These are phyloP conservation scores for Salvelinus alpinus DNA, from an alignment of 2,113 vertebrate species.

Conservation along the genomic window DNA sequence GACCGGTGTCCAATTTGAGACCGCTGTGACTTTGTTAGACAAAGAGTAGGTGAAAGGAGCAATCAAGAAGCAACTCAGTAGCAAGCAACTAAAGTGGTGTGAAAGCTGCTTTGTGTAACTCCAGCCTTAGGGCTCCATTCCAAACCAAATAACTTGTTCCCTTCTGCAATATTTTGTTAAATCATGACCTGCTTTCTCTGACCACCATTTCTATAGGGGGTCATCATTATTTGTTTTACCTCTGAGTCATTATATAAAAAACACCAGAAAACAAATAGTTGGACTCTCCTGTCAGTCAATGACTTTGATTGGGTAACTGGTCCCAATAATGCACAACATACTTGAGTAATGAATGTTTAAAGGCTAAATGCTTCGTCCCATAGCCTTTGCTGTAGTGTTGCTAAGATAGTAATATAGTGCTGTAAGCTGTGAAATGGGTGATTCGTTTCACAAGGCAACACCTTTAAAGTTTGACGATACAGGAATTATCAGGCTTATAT, in stretches of 20 bases:
- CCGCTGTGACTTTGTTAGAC: too few species aligned
- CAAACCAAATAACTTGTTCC: too few species aligned
- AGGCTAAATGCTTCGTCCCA: constrained; percentile 38
- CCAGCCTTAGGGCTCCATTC: too few species aligned
- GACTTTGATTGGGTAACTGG: background rate
- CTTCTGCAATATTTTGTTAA: too few species aligned
- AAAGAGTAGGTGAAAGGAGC: too few species aligned
- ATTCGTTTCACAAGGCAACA: constrained; percentile 53
- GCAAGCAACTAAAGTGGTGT: too few species aligned
- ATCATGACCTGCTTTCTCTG: too few species aligned
- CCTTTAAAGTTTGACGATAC: constrained; percentile 47
- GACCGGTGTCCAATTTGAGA: too few species aligned
- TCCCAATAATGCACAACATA: background rate
- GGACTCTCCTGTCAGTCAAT: background rate
- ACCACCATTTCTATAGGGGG: too few species aligned
- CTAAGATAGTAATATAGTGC: constrained; percentile 23
- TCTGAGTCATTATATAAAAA: background rate
- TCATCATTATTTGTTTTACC: background rate
- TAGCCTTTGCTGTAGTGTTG: background rate
- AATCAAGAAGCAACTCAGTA: too few species aligned
- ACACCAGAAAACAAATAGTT: background rate
- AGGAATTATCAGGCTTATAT: constrained; percentile 30
- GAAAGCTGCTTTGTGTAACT: too few species aligned
- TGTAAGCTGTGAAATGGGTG: constrained; percentile 44
- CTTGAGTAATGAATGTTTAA: background rate